Percentiles rank a stretch among this genome's conserved stretches.
Conservation (phyloP, 1,140 invertebrate species). For the Araneus ventricosus region DNA sequence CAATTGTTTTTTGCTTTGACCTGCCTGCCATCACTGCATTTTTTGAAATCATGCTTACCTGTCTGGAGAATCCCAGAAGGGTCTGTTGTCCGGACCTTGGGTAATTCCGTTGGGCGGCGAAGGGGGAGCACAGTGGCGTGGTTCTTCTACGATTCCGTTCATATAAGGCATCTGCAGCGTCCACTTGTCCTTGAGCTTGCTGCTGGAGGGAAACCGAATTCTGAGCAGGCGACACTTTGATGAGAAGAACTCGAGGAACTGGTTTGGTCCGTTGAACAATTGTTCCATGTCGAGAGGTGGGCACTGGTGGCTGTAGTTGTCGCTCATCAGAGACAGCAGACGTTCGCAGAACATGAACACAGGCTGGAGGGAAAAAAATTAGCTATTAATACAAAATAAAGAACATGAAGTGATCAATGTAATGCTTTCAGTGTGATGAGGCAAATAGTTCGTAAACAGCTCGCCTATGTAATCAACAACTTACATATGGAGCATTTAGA, state of each 20-base stretch:
- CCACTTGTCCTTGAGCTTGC: conserved; percentile 32
- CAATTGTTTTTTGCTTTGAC: too few relatives aligned
- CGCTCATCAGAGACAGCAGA: conserved; percentile 58
- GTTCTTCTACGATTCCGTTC: conserved; percentile 66
- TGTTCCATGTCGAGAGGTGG: conserved; percentile 26
- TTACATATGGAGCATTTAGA: too few relatives aligned
- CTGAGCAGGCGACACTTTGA: conserved; percentile 47
- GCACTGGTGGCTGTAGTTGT: neutral
- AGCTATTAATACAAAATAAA: too few relatives aligned
- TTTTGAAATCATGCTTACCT: neutral
- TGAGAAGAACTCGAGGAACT: conserved; percentile 61
- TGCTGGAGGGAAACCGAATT: conserved; percentile 9
- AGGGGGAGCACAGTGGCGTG: conserved; percentile 43
- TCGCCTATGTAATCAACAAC: too few relatives aligned
- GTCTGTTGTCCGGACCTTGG: conserved; percentile 1
- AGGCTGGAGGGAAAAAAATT: neutral
- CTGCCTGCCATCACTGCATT: too few relatives aligned
- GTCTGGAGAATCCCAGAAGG: conserved; percentile 67
- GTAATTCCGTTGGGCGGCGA: conserved; percentile 61
- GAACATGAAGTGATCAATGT: too few relatives aligned
- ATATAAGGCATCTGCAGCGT: conserved; percentile 53
- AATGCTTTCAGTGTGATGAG: too few relatives aligned
- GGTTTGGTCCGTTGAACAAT: conserved; percentile 42
- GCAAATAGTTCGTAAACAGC: too few relatives aligned
- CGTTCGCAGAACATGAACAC: conserved; percentile 70